phyloP scores from a whole-genome alignment of 2,797 vertebrate genomes.

The Macrochelys suwanniensis region DNA sequence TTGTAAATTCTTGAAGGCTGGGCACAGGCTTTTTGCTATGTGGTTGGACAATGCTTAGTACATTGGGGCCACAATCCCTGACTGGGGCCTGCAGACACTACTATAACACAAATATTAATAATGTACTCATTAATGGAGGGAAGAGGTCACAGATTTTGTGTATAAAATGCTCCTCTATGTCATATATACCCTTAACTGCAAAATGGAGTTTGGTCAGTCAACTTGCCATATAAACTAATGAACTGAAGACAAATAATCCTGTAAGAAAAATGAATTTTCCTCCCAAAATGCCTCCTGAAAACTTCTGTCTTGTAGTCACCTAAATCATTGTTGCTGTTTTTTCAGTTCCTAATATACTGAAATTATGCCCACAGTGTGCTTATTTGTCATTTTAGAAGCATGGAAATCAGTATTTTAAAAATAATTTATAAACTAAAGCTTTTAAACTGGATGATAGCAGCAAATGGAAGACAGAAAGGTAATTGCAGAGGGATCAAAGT shows the following conservation, averaged over 20 bases:
- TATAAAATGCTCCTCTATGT: neutral
- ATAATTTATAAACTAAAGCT: slow-evolving; percentile 6
- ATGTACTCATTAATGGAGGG: neutral
- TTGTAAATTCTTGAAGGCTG: neutral
- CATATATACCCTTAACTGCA: slow-evolving; percentile 2
- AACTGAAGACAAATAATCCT: neutral
- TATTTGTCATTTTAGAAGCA: slow-evolving; percentile 46
- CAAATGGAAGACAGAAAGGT: neutral
- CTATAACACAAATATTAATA: neutral
- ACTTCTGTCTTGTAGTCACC: neutral
- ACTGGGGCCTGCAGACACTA: neutral
- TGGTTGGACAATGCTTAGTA: neutral
- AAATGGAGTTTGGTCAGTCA: neutral
- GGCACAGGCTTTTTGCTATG: neutral
- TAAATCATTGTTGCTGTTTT: neutral
- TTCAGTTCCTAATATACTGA: slow-evolving; percentile 5
- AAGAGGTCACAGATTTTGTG: neutral
- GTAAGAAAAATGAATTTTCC: neutral
- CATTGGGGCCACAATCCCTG: neutral
- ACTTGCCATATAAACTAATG: neutral
- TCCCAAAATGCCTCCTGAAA: slow-evolving; percentile 3
- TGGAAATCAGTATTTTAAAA: slow-evolving; percentile 4
- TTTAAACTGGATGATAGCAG: neutral
- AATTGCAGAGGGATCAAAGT: neutral
- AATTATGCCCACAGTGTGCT: slow-evolving; percentile 22